Percentiles rank a stretch among this genome's conserved stretches.
Conservation (phyloP, 2,113 vertebrate genomes). For the Gasterosteus nipponicus region DNA sequence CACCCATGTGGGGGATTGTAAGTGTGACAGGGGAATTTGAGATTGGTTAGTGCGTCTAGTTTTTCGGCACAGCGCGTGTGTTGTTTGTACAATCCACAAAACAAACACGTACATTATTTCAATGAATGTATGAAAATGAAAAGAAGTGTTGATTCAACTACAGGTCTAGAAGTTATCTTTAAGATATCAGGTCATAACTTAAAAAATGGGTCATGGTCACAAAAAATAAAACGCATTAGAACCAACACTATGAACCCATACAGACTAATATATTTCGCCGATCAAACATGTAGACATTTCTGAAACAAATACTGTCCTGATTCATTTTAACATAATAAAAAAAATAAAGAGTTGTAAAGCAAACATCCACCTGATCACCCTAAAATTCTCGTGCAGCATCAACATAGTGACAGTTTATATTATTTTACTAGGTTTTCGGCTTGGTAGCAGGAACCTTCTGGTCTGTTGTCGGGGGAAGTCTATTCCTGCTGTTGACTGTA, state of each 20-base stretch:
- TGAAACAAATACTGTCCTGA: not conserved
- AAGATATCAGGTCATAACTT: not conserved
- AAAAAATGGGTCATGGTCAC: not conserved
- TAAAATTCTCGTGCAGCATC: not conserved
- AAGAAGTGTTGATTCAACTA: not conserved
- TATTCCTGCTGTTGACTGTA: constrained; percentile 6
- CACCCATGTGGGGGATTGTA: constrained; percentile 31
- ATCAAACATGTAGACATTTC: not conserved
- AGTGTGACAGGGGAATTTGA: constrained; percentile 46
- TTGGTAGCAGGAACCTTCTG: constrained; percentile 11
- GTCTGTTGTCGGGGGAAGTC: not conserved
- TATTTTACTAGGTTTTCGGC: not conserved
- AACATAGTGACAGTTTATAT: constrained; percentile 1
- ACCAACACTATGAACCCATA: not conserved
- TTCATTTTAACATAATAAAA: not conserved
- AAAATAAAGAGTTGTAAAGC: not conserved
- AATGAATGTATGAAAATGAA: constrained; percentile 14
- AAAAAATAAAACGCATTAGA: not conserved
- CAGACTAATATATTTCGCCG: not conserved
- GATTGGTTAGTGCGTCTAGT: constrained; percentile 19
- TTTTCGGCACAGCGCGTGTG: constrained; percentile 3
- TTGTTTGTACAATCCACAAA: constrained; percentile 5
- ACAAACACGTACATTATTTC: constrained; percentile 17
- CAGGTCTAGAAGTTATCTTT: not conserved
- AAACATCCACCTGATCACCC: not conserved